These are phyloP conservation scores for Xylocampa areola DNA, from an alignment of 2,888 invertebrate genomes.

Conservation along the genomic window DNA sequence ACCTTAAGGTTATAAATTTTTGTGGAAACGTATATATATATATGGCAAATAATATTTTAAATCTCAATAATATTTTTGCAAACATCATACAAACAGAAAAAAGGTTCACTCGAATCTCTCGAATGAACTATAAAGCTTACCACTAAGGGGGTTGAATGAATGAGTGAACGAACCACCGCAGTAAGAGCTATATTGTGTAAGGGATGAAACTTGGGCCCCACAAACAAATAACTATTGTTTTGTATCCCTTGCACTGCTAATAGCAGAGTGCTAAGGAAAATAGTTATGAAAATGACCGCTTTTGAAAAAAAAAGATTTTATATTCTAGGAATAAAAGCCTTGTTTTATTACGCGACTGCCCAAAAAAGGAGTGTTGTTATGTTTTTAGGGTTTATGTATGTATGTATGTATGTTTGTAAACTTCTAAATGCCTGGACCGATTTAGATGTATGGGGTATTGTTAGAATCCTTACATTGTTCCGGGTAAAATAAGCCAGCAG, in stretches of 20 bases:
- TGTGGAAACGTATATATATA: too few relatives aligned
- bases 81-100: conserved; percentile 22
- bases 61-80: too few relatives aligned
- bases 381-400: conserved; percentile 17
- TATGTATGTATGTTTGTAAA: too few relatives aligned
- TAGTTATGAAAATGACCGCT: conserved; percentile 55
- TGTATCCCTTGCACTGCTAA: conserved; percentile 62
- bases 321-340: conserved; percentile 26
- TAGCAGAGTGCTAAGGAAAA: conserved; percentile 57
- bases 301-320: conserved; percentile 37
- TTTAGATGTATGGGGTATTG: too few relatives aligned
- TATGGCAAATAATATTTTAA: too few relatives aligned
- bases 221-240: conserved; percentile 79
- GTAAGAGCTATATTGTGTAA: conserved; percentile 80
- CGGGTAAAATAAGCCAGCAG: too few relatives aligned
- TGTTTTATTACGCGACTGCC: too few relatives aligned
- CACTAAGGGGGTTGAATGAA: conserved; percentile 70
- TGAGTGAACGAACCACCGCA: conserved; percentile 62
- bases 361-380: too few relatives aligned
- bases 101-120: conserved; percentile 40
- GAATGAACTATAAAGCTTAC: conserved; percentile 49
- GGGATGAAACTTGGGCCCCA: conserved; percentile 77
- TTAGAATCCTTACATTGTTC: too few relatives aligned
- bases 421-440: too few relatives aligned
- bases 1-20: too few relatives aligned